Percentiles rank a stretch among this genome's conserved stretches.
phyloP scores from a whole-genome alignment of 2,797 vertebrate genomes.

The Fundulus diaphanus region DNA sequence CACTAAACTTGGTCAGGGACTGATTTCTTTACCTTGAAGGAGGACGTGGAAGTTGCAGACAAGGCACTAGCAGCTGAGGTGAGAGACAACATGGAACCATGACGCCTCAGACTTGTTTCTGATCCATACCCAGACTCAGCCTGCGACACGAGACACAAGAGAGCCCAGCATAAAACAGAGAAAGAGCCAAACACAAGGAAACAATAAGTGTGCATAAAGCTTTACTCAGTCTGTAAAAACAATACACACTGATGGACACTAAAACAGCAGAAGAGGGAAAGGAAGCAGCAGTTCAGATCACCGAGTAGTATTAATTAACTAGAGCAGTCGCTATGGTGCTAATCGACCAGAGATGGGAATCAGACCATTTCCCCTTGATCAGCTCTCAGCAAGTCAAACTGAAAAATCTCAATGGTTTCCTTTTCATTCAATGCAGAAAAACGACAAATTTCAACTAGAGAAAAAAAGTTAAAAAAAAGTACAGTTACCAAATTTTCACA shows the following conservation, averaged over 20 bases:
- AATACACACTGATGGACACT: slow-evolving; percentile 21
- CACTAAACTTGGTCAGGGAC: not conserved
- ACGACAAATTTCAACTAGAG: no score
- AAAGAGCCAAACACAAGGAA: not conserved
- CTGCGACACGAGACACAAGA: slow-evolving; percentile 67
- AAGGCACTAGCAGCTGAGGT: slow-evolving; percentile 95
- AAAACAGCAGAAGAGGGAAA: slow-evolving; percentile 13
- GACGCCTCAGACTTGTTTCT: slow-evolving; percentile 94
- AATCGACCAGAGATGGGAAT: slow-evolving; percentile 3
- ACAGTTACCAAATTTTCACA: not conserved
- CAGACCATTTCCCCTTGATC: not conserved
- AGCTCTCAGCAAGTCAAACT: not conserved
- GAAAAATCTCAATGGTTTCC: not conserved
- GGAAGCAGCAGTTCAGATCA: slow-evolving; percentile 30
- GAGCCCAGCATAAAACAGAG: not conserved
- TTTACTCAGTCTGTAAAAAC: slow-evolving; percentile 15
- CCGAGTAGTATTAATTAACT: slow-evolving; percentile 39
- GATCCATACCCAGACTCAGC: slow-evolving; percentile 98
- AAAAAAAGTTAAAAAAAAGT: not conserved
- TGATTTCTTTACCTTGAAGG: slow-evolving; percentile 91
- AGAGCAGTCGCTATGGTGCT: slow-evolving; percentile 36
- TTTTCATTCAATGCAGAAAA: not conserved
- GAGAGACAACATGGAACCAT: slow-evolving; percentile 97
- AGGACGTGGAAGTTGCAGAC: slow-evolving; percentile 95
- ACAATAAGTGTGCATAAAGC: slow-evolving; percentile 24